These are phyloP conservation scores for Melanaphis sacchari DNA, from an alignment of 1,140 invertebrate genomes.

Conservation along the genomic window DNA sequence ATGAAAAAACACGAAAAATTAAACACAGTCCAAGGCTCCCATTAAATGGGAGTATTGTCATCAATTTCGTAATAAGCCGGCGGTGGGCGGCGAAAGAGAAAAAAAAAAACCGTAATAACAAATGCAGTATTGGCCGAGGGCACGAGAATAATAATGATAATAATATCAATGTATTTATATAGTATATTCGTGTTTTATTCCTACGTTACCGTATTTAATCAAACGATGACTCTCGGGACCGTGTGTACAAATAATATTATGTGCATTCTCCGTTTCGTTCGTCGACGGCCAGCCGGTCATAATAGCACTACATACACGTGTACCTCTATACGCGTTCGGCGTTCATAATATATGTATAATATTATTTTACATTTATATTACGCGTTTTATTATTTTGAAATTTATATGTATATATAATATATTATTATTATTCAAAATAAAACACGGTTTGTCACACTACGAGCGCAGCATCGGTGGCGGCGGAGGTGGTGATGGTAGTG, in stretches of 20 bases:
- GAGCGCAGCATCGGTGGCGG: background rate
- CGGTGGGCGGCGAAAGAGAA: background rate
- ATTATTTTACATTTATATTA: background rate
- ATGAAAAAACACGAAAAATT: constrained; percentile 46
- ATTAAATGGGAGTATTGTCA: constrained; percentile 43
- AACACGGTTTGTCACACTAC: constrained; percentile 49
- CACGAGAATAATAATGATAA: background rate
- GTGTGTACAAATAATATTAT: background rate
- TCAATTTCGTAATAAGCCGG: constrained; percentile 25
- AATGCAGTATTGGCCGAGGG: background rate
- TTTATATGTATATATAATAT: constrained; percentile 21
- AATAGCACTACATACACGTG: background rate
- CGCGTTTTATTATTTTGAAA: background rate
- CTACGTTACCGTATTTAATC: background rate
- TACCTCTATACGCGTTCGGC: background rate
- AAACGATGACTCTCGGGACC: background rate
- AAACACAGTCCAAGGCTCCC: constrained; percentile 50
- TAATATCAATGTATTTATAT: constrained; percentile 11
- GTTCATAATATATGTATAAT: background rate
- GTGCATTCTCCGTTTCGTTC: background rate
- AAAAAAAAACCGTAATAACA: background rate
- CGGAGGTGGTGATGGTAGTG: background rate
- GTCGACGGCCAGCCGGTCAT: background rate
- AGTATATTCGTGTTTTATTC: background rate
- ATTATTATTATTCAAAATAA: constrained; percentile 38